These are phyloP conservation scores for Megalops atlanticus DNA, from an alignment of 2,113 vertebrate species.

Conservation along the genomic window DNA sequence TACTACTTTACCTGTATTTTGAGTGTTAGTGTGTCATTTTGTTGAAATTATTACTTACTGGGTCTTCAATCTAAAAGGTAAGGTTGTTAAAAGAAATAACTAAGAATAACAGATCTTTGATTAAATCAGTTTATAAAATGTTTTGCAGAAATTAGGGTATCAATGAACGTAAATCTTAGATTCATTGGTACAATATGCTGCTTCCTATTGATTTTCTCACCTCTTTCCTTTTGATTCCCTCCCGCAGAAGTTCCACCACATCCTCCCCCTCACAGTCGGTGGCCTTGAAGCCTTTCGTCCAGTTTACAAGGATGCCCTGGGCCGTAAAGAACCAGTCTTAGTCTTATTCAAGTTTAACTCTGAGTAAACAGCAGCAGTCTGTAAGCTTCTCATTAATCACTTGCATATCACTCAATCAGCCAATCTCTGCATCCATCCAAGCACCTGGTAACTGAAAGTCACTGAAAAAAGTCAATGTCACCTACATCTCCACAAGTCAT, in stretches of 20 bases:
- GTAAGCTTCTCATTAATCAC: background rate
- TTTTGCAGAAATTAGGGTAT: background rate
- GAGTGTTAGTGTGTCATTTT: no score
- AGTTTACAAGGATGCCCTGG: conserved; percentile 91
- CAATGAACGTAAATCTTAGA: background rate
- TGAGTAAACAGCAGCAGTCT: background rate
- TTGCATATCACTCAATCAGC: no score
- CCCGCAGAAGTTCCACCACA: conserved; percentile 86
- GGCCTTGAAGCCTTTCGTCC: conserved; percentile 98
- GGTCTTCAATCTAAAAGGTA: conserved; percentile 1
- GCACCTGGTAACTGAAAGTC: no score
- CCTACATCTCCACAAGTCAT: no score
- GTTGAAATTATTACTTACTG: background rate
- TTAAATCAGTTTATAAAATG: background rate
- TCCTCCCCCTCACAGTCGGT: conserved; percentile 95
- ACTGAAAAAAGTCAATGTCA: no score
- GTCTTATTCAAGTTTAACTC: background rate
- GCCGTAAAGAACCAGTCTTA: conserved; percentile 24
- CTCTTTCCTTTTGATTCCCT: conserved; percentile 94
- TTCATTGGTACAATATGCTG: no score
- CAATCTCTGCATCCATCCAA: no score
- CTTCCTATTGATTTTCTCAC: conserved; percentile 57
- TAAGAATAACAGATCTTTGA: no score
- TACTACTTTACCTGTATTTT: no score
- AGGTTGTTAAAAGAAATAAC: background rate